Evolutionary conservation across 2,888 invertebrate genomes (phyloP), one percentile per base, ranked within the genome.

Genomic region (Microplitis manilae): DNA sequence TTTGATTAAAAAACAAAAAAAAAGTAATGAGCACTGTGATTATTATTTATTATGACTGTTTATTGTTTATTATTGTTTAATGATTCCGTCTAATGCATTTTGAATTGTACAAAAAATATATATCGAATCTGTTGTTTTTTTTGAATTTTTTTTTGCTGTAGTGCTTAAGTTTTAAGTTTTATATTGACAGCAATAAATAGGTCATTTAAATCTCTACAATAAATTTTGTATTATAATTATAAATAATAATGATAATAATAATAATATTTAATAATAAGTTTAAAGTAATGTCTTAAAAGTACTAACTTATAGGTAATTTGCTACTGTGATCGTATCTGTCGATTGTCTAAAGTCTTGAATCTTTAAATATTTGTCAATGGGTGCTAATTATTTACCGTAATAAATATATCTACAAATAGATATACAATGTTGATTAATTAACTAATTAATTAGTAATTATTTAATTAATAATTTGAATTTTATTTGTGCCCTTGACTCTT

Each of bases 141-240:
- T 50, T 50, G 13, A 50, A 30, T 30, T 30, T 50, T 5, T 9
- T 8, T 50, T 50, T 50, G 50, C 50, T 50, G 50, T 50, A 50
- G 50, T 50, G 50, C 50, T 50, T 50, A 13, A 50, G 5, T 50
- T 50, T 50, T 50, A 9, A 9, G 8, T 50, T 50, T 9, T 50
- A 13, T 6, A 50, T 50, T 50, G 50, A 50, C 50, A 50, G 50
- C 50, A 50, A 50, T 50, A 50, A 50, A 8, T 50, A 50, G 50
- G 50, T 50, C 50, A 13, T 50, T 13, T 9, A 50, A 50, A 50
- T 50, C 50, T 50, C 13, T 50, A 13, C 50, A 50, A 50, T 50
- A 50, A 50, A 50, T 50, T 50, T 50, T 50, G 50, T 50, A 50
- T 50, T 50, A 50, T 50, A 50, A 50, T 50, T 50, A 50, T 50